Base-by-base conservation (phyloP, 2,888 invertebrate genomes). In the Caenorhabditis afra region DNA sequence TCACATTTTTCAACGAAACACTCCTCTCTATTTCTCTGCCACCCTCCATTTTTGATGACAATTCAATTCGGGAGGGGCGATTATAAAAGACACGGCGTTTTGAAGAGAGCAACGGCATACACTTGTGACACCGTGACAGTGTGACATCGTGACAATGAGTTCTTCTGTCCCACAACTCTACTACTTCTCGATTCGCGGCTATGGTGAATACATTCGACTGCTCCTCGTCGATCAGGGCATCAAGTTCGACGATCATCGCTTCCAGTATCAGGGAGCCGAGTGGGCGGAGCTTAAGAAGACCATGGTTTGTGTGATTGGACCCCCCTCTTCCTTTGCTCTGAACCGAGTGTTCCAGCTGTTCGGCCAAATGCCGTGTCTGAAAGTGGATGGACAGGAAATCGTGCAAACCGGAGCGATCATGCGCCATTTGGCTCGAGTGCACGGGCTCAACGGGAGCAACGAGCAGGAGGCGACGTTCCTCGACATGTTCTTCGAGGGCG, bases 141-240 rank as follows among this genome's bases (percentile, higher is more conserved):
- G n/a, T n/a, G n/a, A n/a, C n/a, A n/a, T n/a, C n/a, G n/a, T n/a
- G 29, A 29, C 3, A 29, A 29, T 29, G 29, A 29, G 29, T 7
- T 3, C 41, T 14, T 7, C 55, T 18, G 37, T 55, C 11, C 67
- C 67, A 22, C 57, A 67, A 58, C 57, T 73, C 10, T 41, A 64
- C 35, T 65, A 65, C 53, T 74, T 74, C 39, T 20, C 57, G 8
- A 58, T 74, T 37, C 58, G 74, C 44, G 73, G 78, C 10, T 73
- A 49, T 35, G 78, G 50, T 5, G 78, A 78, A 14, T 78, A 78
- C 61, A 78, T 78, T 44, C 78, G 78, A 22, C 62, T 78, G 10
- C 67, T 78, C 7, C 45, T 71, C 23, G 23, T 37, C 52, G 78
- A 78, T 22, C 39, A 78, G 20, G 18, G 16, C 8, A 35, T 78